A percentile compares a stretch with the other conserved stretches of the same genome.
Evolutionary conservation across 2,113 vertebrate genomes (phyloP).

Genomic region (Strix uralensis): DNA sequence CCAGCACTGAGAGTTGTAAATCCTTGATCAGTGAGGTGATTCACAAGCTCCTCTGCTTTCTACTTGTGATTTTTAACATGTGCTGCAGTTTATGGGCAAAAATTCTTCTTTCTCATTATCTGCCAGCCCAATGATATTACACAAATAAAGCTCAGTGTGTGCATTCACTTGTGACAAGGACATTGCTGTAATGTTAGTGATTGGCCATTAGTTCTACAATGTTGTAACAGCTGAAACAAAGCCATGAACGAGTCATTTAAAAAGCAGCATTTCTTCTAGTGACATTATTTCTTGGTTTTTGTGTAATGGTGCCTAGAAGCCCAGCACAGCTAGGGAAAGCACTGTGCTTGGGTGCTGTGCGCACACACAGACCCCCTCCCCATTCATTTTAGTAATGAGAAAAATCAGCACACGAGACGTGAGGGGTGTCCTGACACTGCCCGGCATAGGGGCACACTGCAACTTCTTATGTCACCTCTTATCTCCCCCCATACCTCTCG

Average conservation of each 20-base stretch:
- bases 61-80: neutral
- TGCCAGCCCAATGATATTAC: neutral
- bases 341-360: too few relatives aligned
- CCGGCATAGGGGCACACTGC: neutral
- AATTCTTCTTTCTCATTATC: neutral
- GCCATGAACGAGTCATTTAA: neutral
- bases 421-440: neutral
- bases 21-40: neutral
- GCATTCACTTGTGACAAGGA: neutral
- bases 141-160: neutral
- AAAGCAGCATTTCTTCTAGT: neutral
- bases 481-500: fast-evolving
- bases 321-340: neutral
- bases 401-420: fast-evolving
- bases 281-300: neutral
- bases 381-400: neutral
- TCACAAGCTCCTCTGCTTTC: neutral
- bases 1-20: neutral
- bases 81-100: neutral
- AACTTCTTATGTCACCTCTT: neutral
- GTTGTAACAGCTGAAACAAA: neutral
- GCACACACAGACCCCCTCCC: fast-evolving
- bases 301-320: neutral
- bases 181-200: neutral
- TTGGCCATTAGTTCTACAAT: neutral